phyloP scores from a whole-genome alignment of 2,888 invertebrate genomes.

The Stictocephala bisonia region DNA sequence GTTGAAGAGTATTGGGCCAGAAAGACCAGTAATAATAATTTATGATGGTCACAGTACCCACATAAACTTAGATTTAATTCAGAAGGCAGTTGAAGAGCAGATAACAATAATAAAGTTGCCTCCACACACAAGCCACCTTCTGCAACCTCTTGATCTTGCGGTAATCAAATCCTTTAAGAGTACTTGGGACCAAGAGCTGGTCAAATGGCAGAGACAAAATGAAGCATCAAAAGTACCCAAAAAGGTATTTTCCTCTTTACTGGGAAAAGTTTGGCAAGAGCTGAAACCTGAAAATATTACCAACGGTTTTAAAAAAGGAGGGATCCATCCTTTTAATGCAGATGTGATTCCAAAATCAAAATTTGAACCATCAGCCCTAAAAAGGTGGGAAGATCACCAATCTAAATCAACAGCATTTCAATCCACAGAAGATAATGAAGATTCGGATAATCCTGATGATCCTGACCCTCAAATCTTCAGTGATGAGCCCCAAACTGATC shows the following conservation, averaged over 20 bases:
- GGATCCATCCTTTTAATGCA: constrained; percentile 57
- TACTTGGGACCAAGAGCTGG: constrained; percentile 55
- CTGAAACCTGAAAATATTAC: constrained; percentile 53
- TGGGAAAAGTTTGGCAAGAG: constrained; percentile 56
- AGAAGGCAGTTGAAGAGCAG: constrained; percentile 53
- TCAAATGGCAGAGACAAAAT: constrained; percentile 58
- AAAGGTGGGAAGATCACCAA: constrained; percentile 21
- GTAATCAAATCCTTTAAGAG: constrained; percentile 59
- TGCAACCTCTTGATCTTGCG: constrained; percentile 59
- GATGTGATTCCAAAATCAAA: constrained; percentile 47
- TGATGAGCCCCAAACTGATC: background rate
- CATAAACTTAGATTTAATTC: constrained; percentile 56
- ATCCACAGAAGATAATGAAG: no score
- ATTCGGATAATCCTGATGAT: no score
- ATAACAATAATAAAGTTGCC: constrained; percentile 61
- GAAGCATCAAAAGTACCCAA: constrained; percentile 54
- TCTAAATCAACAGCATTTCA: no score
- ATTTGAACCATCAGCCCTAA: constrained; percentile 31
- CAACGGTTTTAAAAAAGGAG: constrained; percentile 58
- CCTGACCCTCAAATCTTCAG: no score
- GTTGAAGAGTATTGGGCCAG: constrained; percentile 12
- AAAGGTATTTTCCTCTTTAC: constrained; percentile 55
- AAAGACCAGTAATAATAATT: constrained; percentile 59
- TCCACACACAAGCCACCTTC: constrained; percentile 56
- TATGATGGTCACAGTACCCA: constrained; percentile 62